Conservation (phyloP, 2,888 invertebrate genomes). For the Germaria angustata region DNA sequence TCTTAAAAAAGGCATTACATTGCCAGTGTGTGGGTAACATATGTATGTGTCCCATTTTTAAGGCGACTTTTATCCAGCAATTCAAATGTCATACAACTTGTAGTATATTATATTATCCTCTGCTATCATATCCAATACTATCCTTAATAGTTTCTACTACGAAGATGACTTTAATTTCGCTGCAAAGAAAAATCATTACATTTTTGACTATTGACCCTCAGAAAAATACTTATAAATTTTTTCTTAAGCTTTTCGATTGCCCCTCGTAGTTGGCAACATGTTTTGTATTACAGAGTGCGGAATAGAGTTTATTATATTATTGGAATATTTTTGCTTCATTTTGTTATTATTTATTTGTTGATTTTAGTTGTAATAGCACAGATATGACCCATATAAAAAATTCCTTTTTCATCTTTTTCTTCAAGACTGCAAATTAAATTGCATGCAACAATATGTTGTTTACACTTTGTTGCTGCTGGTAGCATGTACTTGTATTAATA, state of each 20-base stretch:
- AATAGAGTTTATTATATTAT: slow-evolving; percentile 11
- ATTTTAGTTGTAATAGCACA: slow-evolving; percentile 30
- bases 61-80: no score
- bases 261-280: not conserved
- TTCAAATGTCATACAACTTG: no score
- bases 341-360: slow-evolving; percentile 5
- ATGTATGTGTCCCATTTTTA: no score
- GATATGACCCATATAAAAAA: slow-evolving; percentile 54
- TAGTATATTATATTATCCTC: no score
- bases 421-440: slow-evolving; percentile 60
- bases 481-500: not conserved
- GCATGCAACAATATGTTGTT: slow-evolving; percentile 48
- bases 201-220: not conserved
- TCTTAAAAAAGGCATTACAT: no score
- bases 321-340: slow-evolving; percentile 21
- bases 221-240: not conserved
- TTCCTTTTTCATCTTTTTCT: not conserved
- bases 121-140: no score
- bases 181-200: no score
- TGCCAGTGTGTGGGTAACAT: no score
- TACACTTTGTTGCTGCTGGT: slow-evolving; percentile 9
- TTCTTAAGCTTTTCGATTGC: not conserved
- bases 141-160: no score
- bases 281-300: not conserved
- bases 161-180: no score